phyloP scores from a whole-genome alignment of 2,113 vertebrate genomes.

The Delphinus delphis region DNA sequence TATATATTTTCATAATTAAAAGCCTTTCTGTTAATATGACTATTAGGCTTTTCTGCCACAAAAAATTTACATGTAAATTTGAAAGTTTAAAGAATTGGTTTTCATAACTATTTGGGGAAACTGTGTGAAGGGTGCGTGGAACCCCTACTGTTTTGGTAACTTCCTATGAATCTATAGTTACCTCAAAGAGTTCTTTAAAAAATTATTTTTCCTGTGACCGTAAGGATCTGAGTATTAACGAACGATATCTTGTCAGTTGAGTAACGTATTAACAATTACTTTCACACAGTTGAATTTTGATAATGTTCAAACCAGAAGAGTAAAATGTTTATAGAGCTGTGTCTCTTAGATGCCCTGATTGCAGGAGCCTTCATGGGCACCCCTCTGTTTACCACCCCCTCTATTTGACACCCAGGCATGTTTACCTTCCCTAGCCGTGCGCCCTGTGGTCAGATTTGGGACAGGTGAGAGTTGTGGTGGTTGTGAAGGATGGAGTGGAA shows the following conservation, averaged over 20 bases:
- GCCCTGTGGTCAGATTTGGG: not conserved
- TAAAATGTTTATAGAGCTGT: too few relatives aligned
- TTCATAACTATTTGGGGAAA: not conserved
- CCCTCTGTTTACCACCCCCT: not conserved
- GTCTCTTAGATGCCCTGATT: not conserved
- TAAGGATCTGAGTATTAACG: not conserved
- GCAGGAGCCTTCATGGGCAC: not conserved
- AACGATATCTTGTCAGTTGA: not conserved
- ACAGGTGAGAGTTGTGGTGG: not conserved
- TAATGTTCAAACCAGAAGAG: not conserved
- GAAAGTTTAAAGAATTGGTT: not conserved
- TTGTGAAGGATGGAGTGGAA: not conserved
- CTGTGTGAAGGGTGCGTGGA: too few relatives aligned
- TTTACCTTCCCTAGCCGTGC: rapidly evolving
- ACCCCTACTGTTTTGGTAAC: not conserved
- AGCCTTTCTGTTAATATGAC: not conserved
- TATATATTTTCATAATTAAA: not conserved
- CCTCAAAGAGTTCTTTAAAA: not conserved
- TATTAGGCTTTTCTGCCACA: not conserved
- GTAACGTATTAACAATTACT: not conserved
- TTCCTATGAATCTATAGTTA: not conserved
- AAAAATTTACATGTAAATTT: not conserved
- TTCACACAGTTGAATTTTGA: not conserved
- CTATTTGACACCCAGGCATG: rapidly evolving
- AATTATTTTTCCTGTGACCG: not conserved